Evolutionary conservation across 2,888 invertebrate genomes (phyloP), one percentile per base, ranked within the genome.

Genomic region (Platerodrilus igneus): DNA sequence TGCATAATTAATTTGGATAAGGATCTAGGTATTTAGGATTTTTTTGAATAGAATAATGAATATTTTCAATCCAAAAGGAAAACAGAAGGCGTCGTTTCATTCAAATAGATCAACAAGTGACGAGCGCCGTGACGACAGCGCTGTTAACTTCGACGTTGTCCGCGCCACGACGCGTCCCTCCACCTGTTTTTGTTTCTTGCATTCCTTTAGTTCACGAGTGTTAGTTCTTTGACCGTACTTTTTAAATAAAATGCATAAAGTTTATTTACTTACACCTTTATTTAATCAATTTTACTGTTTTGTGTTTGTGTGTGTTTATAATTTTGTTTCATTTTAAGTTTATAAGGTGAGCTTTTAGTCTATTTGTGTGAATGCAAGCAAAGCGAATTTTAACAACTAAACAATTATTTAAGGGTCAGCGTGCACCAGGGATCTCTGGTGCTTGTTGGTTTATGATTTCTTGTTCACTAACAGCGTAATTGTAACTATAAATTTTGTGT

Each of bases 91-190:
- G 35, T 32, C 31, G 22, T 32, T 58, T 60, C 55, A n/a, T n/a
- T n/a, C 51, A 60, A 59, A 27, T 32, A 39, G 35, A 49, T 56
- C 57, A 58, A 58, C 57, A 58, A 61, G 61, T 62, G 58, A 57
- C 59, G 55, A 61, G 67, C 67, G 66, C 62, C 65, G 64, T 65
- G 66, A 66, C 66, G 66, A 57, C 63, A 68, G 67, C 67, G 67
- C 67, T 66, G 66, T 58, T 64, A 66, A 63, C 67, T 68, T 56
- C 65, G 66, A 63, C 67, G 67, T 66, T 67, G 59, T 56, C 67
- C 67, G 66, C 66, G 66, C 64, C 67, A 65, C 64, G 66, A 66
- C 67, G 66, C 64, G 62, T 58, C 60, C 55, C 56, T 58, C 64
- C 64, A 64, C 65, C 66, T 66, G 66, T 65, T 64, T 55, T 53